Evolutionary conservation across 1,140 invertebrate genomes (phyloP), one percentile per base, ranked within the genome.

Genomic region (Coelopa frigida): DNA sequence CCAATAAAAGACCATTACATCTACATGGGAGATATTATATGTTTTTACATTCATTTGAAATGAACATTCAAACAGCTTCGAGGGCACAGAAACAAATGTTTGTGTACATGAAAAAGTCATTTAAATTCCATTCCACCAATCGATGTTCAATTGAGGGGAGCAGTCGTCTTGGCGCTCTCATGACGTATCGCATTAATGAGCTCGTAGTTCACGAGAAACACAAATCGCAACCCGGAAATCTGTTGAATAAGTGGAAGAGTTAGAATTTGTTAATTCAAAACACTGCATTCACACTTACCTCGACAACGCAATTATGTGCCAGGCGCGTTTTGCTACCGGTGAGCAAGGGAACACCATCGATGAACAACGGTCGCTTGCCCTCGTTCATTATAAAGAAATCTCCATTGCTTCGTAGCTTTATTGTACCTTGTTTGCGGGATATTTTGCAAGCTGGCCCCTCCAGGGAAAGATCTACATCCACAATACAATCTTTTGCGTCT

Each of bases 301-400:
- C 93, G 47, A 99, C 84, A 4, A 97, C 87, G 51, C 89, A 90
- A 71, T 97, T 96, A 68, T 97, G 87, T 53, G 85, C 87, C 2
- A 98, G 74, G 55, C 89, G 85, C 20, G 83, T 82, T 75, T 93
- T 93, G 61, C 85, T 89, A 15, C 89, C 89, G 33, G 80, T 77
- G 3, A 93, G 73, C 36, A 98, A 80, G 1, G 92, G 89, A 53
- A 86, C 81, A 3, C 93, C 91, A 68, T 98, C 92, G 4, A 98
- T 87, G 69, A 89, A 94, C 52, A 98, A 88, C 0, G 92, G 84
- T 50, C 94, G 70, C 62, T 95, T 95, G n/a, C 94, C 94, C 68
- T 96, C 89, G 48, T 95, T 97, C 4, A 85, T 83, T 45, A 98
- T 76, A 56, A 90, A 88, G 70, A 98, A 98, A 61, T 98, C 93